A percentile compares a stretch with the other conserved stretches of the same genome.
Evolutionary conservation across 2,113 vertebrate genomes (phyloP).

Genomic region (Craseonycteris thonglongyai): DNA sequence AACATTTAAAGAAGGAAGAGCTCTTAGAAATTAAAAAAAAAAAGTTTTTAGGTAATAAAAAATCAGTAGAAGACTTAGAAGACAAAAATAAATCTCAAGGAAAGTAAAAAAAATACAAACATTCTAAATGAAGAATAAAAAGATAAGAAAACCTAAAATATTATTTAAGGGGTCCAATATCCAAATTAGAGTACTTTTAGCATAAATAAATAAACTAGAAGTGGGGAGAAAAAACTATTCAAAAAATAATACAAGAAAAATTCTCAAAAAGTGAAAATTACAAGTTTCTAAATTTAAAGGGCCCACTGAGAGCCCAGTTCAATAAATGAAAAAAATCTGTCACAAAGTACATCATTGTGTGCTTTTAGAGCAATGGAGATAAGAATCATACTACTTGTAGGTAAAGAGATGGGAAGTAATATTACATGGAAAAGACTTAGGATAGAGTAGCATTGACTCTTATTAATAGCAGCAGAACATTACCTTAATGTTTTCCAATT

Average conservation of each 20-base stretch:
- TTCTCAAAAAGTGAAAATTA: neutral
- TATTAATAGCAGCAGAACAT: neutral
- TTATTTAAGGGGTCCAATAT: neutral
- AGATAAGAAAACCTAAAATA: neutral
- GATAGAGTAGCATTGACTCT: too few relatives aligned
- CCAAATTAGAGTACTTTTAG: neutral
- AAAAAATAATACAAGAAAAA: neutral
- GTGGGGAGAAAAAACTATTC: neutral
- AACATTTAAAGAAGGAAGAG: neutral
- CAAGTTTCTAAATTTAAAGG: neutral
- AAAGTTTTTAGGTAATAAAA: neutral
- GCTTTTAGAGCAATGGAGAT: neutral
- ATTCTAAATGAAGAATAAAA: neutral
- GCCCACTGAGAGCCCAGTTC: neutral
- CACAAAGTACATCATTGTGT: neutral
- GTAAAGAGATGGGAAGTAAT: neutral
- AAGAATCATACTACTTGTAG: neutral
- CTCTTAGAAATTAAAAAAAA: neutral
- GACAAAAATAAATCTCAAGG: neutral
- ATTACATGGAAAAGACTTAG: neutral
- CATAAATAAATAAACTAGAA: neutral
- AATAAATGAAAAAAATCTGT: neutral
- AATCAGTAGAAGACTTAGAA: neutral
- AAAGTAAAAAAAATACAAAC: too few relatives aligned
- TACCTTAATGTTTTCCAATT: neutral